These are phyloP conservation scores for Pterophyllum scalare DNA, from an alignment of 2,113 vertebrate genomes.

Conservation along the genomic window DNA sequence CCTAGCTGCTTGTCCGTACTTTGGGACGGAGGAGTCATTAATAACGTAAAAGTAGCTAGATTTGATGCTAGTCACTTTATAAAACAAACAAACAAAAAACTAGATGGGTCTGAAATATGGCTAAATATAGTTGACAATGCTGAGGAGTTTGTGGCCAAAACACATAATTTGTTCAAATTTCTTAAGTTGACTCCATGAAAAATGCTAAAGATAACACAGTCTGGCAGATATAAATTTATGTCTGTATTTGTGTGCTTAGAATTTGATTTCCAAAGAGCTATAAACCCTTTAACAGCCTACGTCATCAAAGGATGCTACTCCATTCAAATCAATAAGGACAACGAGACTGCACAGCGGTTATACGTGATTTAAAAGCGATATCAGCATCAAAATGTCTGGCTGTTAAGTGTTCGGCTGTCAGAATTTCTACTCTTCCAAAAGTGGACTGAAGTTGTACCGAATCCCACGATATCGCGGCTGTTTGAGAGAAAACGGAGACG, in stretches of 20 bases:
- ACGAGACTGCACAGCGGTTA: too few species aligned
- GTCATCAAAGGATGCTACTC: too few species aligned
- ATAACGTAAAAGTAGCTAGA: too few species aligned
- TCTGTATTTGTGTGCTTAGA: neutral
- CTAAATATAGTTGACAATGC: too few species aligned
- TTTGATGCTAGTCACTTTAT: too few species aligned
- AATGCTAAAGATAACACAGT: neutral
- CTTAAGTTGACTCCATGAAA: neutral
- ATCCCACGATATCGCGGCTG: fast-evolving
- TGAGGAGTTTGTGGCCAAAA: neutral
- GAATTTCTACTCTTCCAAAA: neutral
- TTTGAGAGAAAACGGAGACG: neutral
- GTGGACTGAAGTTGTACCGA: neutral
- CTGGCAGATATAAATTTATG: neutral
- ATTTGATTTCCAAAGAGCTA: neutral
- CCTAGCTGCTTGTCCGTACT: too few species aligned
- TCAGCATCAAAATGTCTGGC: neutral
- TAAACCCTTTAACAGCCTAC: too few species aligned
- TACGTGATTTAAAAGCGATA: too few species aligned
- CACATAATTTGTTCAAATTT: neutral
- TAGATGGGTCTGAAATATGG: too few species aligned
- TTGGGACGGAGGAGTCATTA: too few species aligned
- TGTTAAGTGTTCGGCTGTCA: neutral
- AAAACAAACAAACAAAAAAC: too few species aligned
- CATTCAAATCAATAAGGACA: too few species aligned